These are phyloP conservation scores for Notothenia coriiceps DNA, from an alignment of 2,113 vertebrate species.

Conservation along the genomic window DNA sequence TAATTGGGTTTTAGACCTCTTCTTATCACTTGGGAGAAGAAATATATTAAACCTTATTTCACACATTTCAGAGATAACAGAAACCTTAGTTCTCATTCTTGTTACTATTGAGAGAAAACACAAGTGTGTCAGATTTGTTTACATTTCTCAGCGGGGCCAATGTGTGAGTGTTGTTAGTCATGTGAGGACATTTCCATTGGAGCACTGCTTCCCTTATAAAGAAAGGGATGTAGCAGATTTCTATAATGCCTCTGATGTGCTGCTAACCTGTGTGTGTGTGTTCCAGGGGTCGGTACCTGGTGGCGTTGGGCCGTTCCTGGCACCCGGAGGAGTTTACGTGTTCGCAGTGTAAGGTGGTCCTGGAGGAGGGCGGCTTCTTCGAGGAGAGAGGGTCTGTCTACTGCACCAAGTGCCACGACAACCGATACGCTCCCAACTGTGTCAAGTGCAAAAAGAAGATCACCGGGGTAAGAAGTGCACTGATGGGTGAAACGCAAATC, in stretches of 20 bases:
- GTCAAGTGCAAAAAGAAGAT: constrained; percentile 99
- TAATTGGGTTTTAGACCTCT: neutral
- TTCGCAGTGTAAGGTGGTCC: constrained; percentile 91
- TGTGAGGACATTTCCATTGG: constrained; percentile 43
- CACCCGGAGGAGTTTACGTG: constrained; percentile 98
- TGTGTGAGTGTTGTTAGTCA: neutral
- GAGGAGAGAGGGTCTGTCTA: constrained; percentile 96
- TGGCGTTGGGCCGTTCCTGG: constrained; percentile 95
- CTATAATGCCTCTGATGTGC: constrained; percentile 10
- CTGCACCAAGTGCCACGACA: constrained; percentile 94
- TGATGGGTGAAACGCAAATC: neutral
- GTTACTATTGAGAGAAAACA: constrained; percentile 1
- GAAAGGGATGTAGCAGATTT: constrained; percentile 28
- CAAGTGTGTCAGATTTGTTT: neutral
- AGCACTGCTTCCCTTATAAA: constrained; percentile 7
- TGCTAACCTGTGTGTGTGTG: constrained; percentile 36
- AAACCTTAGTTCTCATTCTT: constrained; percentile 44
- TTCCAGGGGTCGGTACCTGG: constrained; percentile 93
- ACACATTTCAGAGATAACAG: constrained; percentile 39
- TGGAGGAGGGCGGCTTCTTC: constrained; percentile 97
- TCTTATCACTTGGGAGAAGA: constrained; percentile 45
- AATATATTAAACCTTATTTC: constrained; percentile 33
- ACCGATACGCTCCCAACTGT: constrained; percentile 93
- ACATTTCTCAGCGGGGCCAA: constrained; percentile 7
- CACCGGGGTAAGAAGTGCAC: constrained; percentile 87